Percentiles rank a stretch among this genome's conserved stretches.
These are phyloP conservation scores for Numenius arquata DNA, from an alignment of 2,113 vertebrate species.

Conservation along the genomic window DNA sequence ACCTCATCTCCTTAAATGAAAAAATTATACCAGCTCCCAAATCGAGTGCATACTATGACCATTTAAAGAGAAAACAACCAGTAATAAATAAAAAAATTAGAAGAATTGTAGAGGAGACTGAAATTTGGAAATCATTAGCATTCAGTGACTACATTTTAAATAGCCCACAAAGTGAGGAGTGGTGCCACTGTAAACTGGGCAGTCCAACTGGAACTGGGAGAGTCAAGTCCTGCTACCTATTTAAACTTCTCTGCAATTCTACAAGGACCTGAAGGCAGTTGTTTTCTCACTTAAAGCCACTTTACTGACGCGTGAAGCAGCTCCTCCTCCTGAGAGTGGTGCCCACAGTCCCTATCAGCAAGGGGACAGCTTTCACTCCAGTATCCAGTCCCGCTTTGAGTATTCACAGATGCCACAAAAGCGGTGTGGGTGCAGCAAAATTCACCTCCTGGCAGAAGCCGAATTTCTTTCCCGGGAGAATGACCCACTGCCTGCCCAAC, in stretches of 20 bases:
- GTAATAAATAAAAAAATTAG: neutral
- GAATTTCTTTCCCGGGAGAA: neutral
- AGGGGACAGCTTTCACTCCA: neutral
- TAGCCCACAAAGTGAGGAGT: neutral
- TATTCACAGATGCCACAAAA: neutral
- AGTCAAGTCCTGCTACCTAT: neutral
- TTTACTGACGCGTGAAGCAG: rapidly evolving
- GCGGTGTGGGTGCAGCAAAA: neutral
- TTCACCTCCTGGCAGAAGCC: neutral
- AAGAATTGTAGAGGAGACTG: neutral
- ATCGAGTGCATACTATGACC: neutral
- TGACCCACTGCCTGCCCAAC: neutral
- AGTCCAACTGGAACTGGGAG: neutral
- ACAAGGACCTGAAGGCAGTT: neutral
- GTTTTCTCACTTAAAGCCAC: neutral
- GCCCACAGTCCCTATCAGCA: neutral
- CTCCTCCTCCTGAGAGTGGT: neutral
- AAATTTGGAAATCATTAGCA: neutral
- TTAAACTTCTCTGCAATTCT: neutral
- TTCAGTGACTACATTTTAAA: neutral
- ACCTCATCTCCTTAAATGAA: neutral
- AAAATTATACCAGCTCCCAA: neutral
- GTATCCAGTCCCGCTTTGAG: neutral
- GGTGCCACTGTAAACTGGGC: neutral
- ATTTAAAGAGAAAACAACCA: neutral